Conservation (phyloP, 2,888 invertebrate species). For the Drosophila yooni region DNA sequence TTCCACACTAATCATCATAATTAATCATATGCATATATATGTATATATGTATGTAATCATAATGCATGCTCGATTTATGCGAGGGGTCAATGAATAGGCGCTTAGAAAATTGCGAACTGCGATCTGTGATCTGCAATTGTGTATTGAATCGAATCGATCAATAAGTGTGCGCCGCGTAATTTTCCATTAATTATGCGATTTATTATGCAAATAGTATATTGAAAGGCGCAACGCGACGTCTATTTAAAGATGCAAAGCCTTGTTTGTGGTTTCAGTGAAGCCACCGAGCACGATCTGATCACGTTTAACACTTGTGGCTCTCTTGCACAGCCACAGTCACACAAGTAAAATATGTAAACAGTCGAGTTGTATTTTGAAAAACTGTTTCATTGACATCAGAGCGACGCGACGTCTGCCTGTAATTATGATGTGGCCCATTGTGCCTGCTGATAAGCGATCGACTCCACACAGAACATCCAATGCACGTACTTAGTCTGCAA, state of each 20-base stretch:
- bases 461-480: slow-evolving; percentile 31
- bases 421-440: slow-evolving; percentile 53
- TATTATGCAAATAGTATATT: slow-evolving; percentile 68
- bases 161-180: slow-evolving; percentile 54
- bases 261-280: slow-evolving; percentile 47
- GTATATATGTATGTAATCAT: not conserved
- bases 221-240: slow-evolving; percentile 34
- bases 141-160: slow-evolving; percentile 24
- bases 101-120: slow-evolving; percentile 30
- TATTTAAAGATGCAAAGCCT: slow-evolving; percentile 61
- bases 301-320: slow-evolving; percentile 59
- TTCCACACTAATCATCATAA: not conserved
- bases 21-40: not conserved
- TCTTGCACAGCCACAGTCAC: slow-evolving; percentile 13
- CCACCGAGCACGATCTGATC: slow-evolving; percentile 58
- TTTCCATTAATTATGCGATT: slow-evolving; percentile 80
- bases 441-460: slow-evolving; percentile 49
- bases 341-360: not conserved
- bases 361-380: not conserved
- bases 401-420: slow-evolving; percentile 53
- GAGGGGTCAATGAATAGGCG: slow-evolving; percentile 58
- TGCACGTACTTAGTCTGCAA: slow-evolving; percentile 10
- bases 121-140: slow-evolving; percentile 16
- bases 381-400: slow-evolving; percentile 10
- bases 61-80: slow-evolving; percentile 5